These are phyloP conservation scores for Balanococcus diminutus DNA, from an alignment of 2,888 invertebrate species.

Conservation along the genomic window DNA sequence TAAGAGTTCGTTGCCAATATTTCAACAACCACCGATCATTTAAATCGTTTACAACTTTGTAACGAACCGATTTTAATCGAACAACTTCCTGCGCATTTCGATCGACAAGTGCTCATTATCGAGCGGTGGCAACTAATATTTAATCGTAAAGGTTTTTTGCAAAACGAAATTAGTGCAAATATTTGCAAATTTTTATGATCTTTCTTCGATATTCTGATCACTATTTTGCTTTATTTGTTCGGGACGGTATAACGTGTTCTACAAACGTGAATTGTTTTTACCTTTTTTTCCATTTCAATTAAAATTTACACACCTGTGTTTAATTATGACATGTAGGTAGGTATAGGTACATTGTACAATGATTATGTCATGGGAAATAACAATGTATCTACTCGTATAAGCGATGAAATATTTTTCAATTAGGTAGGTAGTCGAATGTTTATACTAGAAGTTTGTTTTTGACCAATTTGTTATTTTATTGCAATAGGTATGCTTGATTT, in stretches of 20 bases:
- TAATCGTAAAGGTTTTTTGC: not conserved
- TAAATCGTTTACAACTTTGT: constrained; percentile 37
- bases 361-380: too few species aligned
- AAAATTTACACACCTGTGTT: too few species aligned
- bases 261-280: not conserved
- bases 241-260: not conserved
- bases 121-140: not conserved
- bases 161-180: not conserved
- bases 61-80: constrained; percentile 31
- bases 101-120: not conserved
- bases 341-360: too few species aligned
- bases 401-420: too few species aligned
- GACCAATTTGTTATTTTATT: too few species aligned
- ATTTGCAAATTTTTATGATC: not conserved
- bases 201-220: not conserved
- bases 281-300: not conserved
- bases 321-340: too few species aligned
- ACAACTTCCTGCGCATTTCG: constrained; percentile 10
- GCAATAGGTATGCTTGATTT: too few species aligned
- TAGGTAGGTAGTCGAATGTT: too few species aligned
- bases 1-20: constrained; percentile 41
- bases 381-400: too few species aligned
- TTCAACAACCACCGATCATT: constrained; percentile 34
- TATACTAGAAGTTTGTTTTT: too few species aligned
- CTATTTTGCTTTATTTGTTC: not conserved